These are phyloP conservation scores for Panzeria rudis DNA, from an alignment of 2,888 invertebrate species.

Conservation along the genomic window DNA sequence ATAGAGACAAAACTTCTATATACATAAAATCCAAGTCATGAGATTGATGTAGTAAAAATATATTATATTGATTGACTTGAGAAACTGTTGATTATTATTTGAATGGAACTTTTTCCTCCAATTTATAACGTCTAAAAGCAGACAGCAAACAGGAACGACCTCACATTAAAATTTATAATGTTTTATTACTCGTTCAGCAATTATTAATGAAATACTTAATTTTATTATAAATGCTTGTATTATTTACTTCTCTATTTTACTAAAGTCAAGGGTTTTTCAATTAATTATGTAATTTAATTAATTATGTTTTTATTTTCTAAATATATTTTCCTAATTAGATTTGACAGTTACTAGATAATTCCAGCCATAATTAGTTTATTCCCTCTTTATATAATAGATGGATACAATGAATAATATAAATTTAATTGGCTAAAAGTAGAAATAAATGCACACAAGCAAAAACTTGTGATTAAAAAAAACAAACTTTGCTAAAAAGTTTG, in stretches of 20 bases:
- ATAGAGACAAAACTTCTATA: not conserved
- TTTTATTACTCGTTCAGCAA: not conserved
- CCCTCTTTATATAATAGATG: slow-evolving; percentile 18
- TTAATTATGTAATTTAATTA: slow-evolving; percentile 52
- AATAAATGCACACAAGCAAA: not conserved
- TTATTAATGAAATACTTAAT: slow-evolving; percentile 8
- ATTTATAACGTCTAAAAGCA: not conserved
- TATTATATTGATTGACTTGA: not conserved
- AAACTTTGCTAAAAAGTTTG: slow-evolving; percentile 11
- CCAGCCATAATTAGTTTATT: slow-evolving; percentile 53
- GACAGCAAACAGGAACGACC: not conserved
- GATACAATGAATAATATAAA: slow-evolving; percentile 15
- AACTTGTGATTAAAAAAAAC: not conserved
- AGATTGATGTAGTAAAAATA: not conserved
- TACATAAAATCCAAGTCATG: not conserved
- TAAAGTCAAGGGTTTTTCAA: slow-evolving; percentile 31
- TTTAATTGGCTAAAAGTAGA: not conserved
- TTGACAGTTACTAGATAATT: slow-evolving; percentile 38
- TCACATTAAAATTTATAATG: slow-evolving; percentile 15
- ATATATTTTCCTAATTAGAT: slow-evolving; percentile 40
- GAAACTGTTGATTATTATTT: not conserved
- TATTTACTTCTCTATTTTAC: slow-evolving; percentile 19
- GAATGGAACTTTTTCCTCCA: not conserved
- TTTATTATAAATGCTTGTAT: slow-evolving; percentile 9
- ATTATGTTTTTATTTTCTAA: slow-evolving; percentile 27